Conservation (phyloP, 2,113 vertebrate genomes). For the Seriola dumerili region DNA sequence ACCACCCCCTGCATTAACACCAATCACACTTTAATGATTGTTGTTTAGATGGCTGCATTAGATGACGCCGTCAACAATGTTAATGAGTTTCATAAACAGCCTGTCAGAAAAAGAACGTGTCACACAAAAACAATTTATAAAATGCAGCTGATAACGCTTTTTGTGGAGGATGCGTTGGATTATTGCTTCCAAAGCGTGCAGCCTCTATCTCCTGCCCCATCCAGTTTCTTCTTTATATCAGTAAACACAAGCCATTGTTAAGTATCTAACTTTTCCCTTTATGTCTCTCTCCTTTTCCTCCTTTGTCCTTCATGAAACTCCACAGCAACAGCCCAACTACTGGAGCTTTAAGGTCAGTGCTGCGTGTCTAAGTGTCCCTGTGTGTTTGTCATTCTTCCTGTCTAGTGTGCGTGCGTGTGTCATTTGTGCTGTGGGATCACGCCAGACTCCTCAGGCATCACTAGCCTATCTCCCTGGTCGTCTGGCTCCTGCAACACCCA, state of each 20-base stretch:
- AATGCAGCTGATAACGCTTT: background rate
- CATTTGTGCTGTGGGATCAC: conserved; percentile 27
- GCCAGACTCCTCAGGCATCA: conserved; percentile 30
- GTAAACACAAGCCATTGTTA: background rate
- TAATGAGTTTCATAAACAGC: conserved; percentile 26
- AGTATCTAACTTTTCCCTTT: conserved; percentile 50
- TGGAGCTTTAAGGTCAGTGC: conserved; percentile 99
- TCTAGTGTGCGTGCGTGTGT: conserved; percentile 15
- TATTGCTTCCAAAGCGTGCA: background rate
- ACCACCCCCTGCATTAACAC: conserved; percentile 24
- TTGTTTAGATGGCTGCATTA: conserved; percentile 10
- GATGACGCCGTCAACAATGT: conserved; percentile 40
- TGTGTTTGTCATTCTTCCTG: conserved; percentile 41
- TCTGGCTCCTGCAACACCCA: conserved; percentile 42
- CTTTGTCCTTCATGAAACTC: conserved; percentile 34
- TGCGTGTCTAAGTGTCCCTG: conserved; percentile 76
- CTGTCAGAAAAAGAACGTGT: background rate
- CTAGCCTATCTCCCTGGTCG: conserved; percentile 33
- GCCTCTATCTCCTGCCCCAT: background rate
- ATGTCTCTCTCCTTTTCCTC: conserved; percentile 39
- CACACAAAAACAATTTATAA: background rate
- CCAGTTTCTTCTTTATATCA: background rate
- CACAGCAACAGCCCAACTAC: conserved; percentile 95
- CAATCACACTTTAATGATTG: conserved; percentile 41
- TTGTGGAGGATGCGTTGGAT: background rate